Evolutionary conservation across 2,797 vertebrate genomes (phyloP).

Genomic region (Chrysocyon brachyurus): DNA sequence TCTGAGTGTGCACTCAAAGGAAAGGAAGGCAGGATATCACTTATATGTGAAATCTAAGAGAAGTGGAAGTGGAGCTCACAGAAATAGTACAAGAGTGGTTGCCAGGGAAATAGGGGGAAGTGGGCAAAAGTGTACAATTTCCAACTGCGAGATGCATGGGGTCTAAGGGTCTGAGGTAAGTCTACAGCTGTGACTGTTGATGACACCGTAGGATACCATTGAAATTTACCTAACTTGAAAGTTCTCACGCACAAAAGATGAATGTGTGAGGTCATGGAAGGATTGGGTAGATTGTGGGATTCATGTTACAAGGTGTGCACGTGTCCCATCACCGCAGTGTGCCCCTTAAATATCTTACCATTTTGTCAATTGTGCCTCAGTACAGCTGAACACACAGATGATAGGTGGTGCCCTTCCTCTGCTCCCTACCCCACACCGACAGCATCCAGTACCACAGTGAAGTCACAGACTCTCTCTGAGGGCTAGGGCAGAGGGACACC

Average conservation of each 20-base stretch:
- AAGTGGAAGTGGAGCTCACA: background rate
- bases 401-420: accelerated
- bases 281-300: background rate
- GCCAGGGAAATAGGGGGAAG: no score
- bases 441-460: accelerated
- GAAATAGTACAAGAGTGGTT: background rate
- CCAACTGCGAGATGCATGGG: accelerated
- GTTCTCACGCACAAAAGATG: background rate
- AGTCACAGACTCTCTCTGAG: no score
- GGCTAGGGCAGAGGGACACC: background rate
- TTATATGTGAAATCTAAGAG: background rate
- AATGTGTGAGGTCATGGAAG: background rate
- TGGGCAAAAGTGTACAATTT: background rate
- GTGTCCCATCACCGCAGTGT: background rate
- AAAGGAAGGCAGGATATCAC: no score
- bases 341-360: background rate
- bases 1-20: background rate
- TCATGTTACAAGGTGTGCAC: accelerated
- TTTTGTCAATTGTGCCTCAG: background rate
- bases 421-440: accelerated
- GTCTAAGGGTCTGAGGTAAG: background rate
- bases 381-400: no score
- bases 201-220: no score
- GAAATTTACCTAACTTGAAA: no score
- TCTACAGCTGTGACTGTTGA: no score